Evolutionary conservation across 2,797 vertebrate genomes (phyloP), one percentile per base, ranked within the genome.

Genomic region (Chelonia mydas): DNA sequence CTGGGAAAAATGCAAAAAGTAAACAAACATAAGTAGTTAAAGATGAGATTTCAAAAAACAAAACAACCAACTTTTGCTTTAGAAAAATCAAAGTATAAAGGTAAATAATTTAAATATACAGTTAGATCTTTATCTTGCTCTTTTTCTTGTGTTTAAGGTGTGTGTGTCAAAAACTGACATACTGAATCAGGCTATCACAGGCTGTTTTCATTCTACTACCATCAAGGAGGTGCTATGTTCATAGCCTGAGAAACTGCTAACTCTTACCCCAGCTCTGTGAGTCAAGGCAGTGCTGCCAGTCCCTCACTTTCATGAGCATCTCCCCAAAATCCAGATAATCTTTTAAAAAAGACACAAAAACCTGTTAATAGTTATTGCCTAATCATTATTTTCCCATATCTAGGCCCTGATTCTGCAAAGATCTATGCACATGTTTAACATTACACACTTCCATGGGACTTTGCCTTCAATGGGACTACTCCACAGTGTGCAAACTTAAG

Each of bases 1-100:
- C 37, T 61, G 3, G 9, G 2, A 87, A 91, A 87, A 93, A 25
- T 5, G 21, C 33, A 88, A 86, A 50, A 90, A 86, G 83, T 50
- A 5, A 55, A 59, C 3, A 6, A 37, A 79, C 2, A 51, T 49
- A 49, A 77, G 10, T 0, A 61, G 59, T 37, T 50, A 79, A 7
- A 77, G 45, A 21, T 45, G 4, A 76, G 87, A 86, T 3, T 7
- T 7, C 31, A 50, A 3, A 78, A 81, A 28, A 31, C 72, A 50
- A 49, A 59, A 28, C 5, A 61, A 65, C 9, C 9, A 41, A 72
- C 21, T 72, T 68, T n/a, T 61, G 54, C 47, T 82, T 11, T 51
- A 49, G 86, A 68, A 54, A 61, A 61, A 59, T 11, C 37, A 15
- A 49, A 47, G 13, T 27, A 31, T 77, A 76, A 17, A 47, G 72